Evolutionary conservation across 2,797 vertebrate genomes (phyloP).

Genomic region (Galagoides demidoff): DNA sequence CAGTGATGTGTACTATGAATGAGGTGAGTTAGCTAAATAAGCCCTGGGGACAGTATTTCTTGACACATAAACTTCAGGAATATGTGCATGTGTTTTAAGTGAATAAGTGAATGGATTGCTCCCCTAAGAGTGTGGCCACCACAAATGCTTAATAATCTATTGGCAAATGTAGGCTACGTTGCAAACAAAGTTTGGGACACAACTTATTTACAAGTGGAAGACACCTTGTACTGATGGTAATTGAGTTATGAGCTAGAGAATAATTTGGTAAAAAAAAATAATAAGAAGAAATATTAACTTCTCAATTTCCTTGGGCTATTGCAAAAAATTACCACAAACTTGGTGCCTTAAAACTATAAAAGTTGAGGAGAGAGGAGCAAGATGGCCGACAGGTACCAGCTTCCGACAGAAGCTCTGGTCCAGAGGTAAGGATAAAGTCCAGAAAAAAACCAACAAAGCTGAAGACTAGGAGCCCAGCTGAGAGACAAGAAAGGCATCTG

Average conservation of each 20-base stretch:
- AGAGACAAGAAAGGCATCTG: too few relatives aligned
- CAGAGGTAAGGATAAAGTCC: too few relatives aligned
- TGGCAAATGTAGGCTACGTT: background rate
- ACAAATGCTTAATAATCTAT: background rate
- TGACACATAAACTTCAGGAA: background rate
- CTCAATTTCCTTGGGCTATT: background rate
- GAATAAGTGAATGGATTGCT: background rate
- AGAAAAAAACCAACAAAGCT: too few relatives aligned
- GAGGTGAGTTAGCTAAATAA: background rate
- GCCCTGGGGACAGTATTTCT: background rate
- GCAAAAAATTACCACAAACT: background rate
- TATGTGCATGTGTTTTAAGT: background rate
- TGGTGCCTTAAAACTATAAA: conserved; percentile 3
- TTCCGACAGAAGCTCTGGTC: too few relatives aligned
- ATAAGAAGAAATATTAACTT: background rate
- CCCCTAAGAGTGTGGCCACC: background rate
- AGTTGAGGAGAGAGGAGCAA: too few relatives aligned
- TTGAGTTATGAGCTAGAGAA: background rate
- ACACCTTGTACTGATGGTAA: background rate
- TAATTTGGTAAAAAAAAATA: background rate
- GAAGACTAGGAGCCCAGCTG: too few relatives aligned
- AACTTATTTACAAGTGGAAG: background rate
- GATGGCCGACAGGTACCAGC: too few relatives aligned
- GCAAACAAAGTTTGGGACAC: background rate
- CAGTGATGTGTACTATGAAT: background rate